Conservation (phyloP, 1,140 invertebrate genomes). For the Nephotettix cincticeps region DNA sequence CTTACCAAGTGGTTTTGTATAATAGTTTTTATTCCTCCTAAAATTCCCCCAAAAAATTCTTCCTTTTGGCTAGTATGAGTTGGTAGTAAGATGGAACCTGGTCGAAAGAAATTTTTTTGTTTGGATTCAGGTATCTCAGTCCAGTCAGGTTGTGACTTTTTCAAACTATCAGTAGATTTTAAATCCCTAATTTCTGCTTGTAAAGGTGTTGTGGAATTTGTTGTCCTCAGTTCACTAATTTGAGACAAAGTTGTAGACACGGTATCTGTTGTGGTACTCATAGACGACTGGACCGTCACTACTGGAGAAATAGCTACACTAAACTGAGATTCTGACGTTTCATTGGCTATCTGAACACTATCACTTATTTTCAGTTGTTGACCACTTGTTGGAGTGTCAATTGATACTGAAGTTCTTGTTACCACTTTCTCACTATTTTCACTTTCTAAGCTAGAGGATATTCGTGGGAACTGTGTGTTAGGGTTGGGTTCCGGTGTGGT, state of each 20-base stretch:
- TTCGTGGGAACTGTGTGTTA: background rate
- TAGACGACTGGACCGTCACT: background rate
- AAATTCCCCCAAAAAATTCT: conserved; percentile 72
- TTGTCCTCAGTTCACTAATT: background rate
- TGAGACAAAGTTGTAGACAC: background rate
- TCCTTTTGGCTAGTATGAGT: conserved; percentile 52
- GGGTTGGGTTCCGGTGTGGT: background rate
- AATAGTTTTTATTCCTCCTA: conserved; percentile 72
- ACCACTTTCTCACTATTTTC: background rate
- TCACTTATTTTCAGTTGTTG: background rate
- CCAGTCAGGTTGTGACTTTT: background rate
- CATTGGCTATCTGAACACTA: background rate
- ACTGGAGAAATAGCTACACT: background rate
- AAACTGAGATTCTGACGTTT: background rate
- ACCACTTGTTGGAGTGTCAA: background rate
- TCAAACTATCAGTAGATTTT: background rate
- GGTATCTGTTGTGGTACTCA: background rate
- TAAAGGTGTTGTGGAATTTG: background rate
- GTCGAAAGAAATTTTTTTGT: conserved; percentile 33
- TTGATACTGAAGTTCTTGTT: background rate
- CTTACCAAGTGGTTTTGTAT: conserved; percentile 64
- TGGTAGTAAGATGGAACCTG: conserved; percentile 26
- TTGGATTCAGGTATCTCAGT: conserved; percentile 22
- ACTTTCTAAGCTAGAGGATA: background rate
- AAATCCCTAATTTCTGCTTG: background rate